Conservation (phyloP, 2,888 invertebrate species). For the Tenthredo distinguenda region DNA sequence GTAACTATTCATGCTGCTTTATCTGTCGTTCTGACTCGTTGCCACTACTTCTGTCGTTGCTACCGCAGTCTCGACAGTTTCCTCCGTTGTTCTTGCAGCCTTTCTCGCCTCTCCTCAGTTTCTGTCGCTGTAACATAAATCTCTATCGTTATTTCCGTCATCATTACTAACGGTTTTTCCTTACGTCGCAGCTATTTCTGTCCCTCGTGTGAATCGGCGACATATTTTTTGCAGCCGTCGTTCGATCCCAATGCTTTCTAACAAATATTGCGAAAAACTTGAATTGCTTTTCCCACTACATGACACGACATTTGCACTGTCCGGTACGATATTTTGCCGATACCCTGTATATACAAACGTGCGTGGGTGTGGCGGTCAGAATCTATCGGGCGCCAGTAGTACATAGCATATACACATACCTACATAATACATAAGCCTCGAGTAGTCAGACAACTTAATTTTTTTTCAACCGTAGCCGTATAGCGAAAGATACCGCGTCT, state of each 20-base stretch:
- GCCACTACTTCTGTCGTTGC: neutral
- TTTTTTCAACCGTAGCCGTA: neutral
- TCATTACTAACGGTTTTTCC: neutral
- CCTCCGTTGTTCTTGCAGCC: neutral
- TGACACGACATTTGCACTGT: neutral
- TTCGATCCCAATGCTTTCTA: neutral
- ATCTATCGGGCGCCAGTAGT: constrained; percentile 31
- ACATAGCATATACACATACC: constrained; percentile 19
- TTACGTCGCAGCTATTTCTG: neutral
- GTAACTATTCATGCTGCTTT: neutral
- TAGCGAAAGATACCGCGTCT: constrained; percentile 21
- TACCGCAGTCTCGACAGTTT: neutral
- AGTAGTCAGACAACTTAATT: constrained; percentile 38
- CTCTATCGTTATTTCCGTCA: neutral
- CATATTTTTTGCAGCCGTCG: neutral
- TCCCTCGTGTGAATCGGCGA: neutral
- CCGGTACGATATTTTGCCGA: constrained; percentile 7
- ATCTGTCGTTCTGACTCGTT: neutral
- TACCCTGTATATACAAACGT: constrained; percentile 15
- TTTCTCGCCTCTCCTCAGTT: neutral
- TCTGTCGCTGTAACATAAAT: neutral
- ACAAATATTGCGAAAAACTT: neutral
- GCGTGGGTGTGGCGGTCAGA: constrained; percentile 36
- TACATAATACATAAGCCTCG: neutral
- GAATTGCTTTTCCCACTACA: neutral